Percentiles rank a stretch among this genome's conserved stretches.
phyloP scores from a whole-genome alignment of 2,113 vertebrate genomes.

The Carlito syrichta region DNA sequence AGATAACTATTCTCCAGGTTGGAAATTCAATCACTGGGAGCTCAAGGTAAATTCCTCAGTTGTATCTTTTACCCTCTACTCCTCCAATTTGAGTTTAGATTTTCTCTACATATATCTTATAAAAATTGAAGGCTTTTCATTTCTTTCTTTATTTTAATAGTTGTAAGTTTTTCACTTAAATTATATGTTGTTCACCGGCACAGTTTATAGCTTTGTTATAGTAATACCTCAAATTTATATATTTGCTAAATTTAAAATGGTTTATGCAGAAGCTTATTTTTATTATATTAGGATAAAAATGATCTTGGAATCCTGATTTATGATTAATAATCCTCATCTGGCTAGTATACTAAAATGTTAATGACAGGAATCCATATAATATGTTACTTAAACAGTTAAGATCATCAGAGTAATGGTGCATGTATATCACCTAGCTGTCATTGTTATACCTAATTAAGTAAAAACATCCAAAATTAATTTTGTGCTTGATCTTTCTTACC shows the following conservation, averaged over 20 bases:
- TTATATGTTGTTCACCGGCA: not conserved
- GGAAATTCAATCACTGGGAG: conserved; percentile 99
- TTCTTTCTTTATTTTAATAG: not conserved
- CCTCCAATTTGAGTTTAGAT: not conserved
- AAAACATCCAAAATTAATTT: not conserved
- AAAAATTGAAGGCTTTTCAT: not conserved
- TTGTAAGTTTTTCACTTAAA: not conserved
- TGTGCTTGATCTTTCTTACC: not conserved
- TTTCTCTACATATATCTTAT: not conserved
- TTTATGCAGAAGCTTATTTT: not conserved
- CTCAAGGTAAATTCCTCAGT: conserved; percentile 87
- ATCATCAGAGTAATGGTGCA: not conserved
- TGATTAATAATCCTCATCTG: not conserved
- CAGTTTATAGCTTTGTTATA: not conserved
- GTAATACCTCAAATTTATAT: not conserved
- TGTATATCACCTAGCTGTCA: not conserved
- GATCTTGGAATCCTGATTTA: not conserved
- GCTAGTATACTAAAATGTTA: not conserved
- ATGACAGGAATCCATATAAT: not conserved
- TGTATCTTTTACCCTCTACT: not conserved
- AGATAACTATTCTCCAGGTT: conserved; percentile 98
- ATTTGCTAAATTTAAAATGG: not conserved
- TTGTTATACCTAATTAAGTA: not conserved
- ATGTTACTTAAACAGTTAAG: not conserved
- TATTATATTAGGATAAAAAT: not conserved